phyloP scores from a whole-genome alignment of 2,797 vertebrate species.

The Circus cinereus region DNA sequence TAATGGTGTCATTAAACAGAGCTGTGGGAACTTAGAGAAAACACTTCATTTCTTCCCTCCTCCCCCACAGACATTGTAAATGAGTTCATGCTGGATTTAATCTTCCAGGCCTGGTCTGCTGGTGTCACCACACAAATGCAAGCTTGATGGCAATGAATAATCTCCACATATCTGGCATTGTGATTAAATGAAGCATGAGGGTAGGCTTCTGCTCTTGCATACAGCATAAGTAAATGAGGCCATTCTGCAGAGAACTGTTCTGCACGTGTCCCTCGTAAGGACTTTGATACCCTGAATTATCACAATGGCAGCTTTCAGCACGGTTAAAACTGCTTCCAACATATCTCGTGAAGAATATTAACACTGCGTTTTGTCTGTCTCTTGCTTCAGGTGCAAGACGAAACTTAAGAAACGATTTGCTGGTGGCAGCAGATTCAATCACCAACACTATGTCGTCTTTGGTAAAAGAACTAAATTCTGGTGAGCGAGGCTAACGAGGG shows the following conservation, averaged over 20 bases:
- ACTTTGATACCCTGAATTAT: conserved; percentile 12
- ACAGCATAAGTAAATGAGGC: conserved; percentile 11
- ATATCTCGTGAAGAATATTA: background rate
- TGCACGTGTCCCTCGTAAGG: background rate
- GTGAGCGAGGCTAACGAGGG: conserved; percentile 62
- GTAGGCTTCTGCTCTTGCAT: conserved; percentile 42
- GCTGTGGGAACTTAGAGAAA: conserved; percentile 34
- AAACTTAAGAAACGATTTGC: conserved; percentile 94
- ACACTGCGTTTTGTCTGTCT: conserved; percentile 24
- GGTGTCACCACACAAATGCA: conserved; percentile 35
- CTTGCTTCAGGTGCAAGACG: conserved; percentile 87
- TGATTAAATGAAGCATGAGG: conserved; percentile 59
- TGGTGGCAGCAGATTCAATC: conserved; percentile 98
- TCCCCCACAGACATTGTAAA: conserved; percentile 35
- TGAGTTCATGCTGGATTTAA: conserved; percentile 44
- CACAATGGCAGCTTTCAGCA: background rate
- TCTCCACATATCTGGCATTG: conserved; percentile 39
- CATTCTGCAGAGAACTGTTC: conserved; percentile 3
- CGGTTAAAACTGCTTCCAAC: background rate
- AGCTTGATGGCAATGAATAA: conserved; percentile 56
- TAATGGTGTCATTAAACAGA: conserved; percentile 58
- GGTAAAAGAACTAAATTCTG: conserved; percentile 96
- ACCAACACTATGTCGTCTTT: conserved; percentile 99
- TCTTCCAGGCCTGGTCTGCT: conserved; percentile 37
- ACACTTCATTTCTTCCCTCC: conserved; percentile 28